Evolutionary conservation across 2,113 vertebrate species (phyloP).

Genomic region (Corythornis vintsioides): DNA sequence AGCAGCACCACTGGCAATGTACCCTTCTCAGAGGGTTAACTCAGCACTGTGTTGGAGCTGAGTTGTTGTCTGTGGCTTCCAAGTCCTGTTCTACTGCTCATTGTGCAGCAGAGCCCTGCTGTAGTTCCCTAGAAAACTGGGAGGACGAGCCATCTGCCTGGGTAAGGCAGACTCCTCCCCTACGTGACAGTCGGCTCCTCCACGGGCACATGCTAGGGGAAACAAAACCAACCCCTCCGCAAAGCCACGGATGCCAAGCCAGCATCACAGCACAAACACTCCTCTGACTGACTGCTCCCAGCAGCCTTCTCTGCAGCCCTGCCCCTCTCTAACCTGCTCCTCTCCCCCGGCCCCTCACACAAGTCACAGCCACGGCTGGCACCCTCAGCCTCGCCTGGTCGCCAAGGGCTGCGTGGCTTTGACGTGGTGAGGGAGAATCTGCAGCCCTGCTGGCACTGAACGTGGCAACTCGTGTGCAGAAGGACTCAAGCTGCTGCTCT

Average conservation of each 20-base stretch:
- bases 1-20: background rate
- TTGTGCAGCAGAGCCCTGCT: background rate
- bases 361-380: background rate
- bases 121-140: background rate
- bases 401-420: background rate
- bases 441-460: background rate
- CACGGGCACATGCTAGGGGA: background rate
- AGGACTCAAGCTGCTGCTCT: slow-evolving; percentile 5
- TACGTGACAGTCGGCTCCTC: background rate
- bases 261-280: fast-evolving
- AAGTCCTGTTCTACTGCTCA: background rate
- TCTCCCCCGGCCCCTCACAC: fast-evolving
- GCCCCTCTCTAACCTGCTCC: background rate
- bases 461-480: background rate
- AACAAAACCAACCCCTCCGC: background rate
- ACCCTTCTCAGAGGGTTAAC: background rate
- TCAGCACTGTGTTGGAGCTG: background rate
- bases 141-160: background rate
- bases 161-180: background rate
- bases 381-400: background rate
- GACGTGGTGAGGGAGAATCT: background rate
- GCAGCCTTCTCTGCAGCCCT: background rate
- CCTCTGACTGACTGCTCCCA: background rate
- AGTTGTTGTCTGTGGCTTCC: background rate
- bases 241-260: background rate